A percentile compares a stretch with the other conserved stretches of the same genome.
Conservation (phyloP, 2,888 invertebrate species). For the Stomorhina lunata region DNA sequence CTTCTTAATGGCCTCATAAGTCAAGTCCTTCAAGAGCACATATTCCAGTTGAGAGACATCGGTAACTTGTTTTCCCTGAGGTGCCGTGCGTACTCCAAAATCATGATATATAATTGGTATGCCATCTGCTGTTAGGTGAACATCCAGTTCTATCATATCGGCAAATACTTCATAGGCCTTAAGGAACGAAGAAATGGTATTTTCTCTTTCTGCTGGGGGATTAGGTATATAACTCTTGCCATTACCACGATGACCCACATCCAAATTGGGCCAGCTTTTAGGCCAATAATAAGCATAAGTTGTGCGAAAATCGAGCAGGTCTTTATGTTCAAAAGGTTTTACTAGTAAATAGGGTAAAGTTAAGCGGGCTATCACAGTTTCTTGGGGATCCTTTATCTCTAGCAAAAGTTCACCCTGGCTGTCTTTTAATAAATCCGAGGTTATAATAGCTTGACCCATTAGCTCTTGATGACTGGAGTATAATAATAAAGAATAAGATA, state of each 20-base stretch:
- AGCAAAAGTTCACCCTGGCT: constrained; percentile 88
- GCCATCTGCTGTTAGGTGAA: constrained; percentile 96
- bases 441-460: constrained; percentile 91
- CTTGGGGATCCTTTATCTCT: constrained; percentile 84
- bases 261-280: constrained; percentile 89
- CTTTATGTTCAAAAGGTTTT: constrained; percentile 72
- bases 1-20: constrained; percentile 92
- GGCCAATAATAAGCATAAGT: constrained; percentile 94
- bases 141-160: constrained; percentile 99
- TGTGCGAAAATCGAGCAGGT: constrained; percentile 86
- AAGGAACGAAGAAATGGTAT: constrained; percentile 96
- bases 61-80: constrained; percentile 83
- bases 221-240: constrained; percentile 90
- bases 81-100: constrained; percentile 89
- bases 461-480: constrained; percentile 79
- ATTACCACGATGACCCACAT: constrained; percentile 96
- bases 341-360: constrained; percentile 82
- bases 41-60: constrained; percentile 91
- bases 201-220: constrained; percentile 89
- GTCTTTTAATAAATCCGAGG: constrained; percentile 87
- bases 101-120: constrained; percentile 98
- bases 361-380: constrained; percentile 90
- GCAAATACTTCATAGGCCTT: constrained; percentile 95
- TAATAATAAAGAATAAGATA: constrained; percentile 68
- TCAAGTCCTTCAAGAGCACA: constrained; percentile 95